Evolutionary conservation across 2,113 vertebrate species (phyloP), one percentile per base, ranked within the genome.

Genomic region (Cavia porcellus): DNA sequence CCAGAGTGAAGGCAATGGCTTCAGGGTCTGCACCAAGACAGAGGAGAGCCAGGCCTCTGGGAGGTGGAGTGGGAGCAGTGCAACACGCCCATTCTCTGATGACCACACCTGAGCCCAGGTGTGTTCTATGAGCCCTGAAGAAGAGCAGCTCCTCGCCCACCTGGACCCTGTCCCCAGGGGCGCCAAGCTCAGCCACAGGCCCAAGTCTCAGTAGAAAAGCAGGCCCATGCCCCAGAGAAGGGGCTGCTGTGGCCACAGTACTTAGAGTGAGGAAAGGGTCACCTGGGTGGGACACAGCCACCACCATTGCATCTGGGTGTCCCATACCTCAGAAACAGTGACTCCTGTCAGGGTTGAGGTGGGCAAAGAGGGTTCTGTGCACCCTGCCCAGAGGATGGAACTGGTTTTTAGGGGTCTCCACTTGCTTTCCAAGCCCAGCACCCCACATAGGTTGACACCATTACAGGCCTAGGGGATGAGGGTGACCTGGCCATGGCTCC

Each of bases 71-170:
- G 24, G 50, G 24, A 50, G 77, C 24, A 38, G 20, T 30, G 20
- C 5, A 42, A 22, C 52, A 28, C 13, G 7, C 5, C 22, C 47
- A 30, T 55, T 42, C 70, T 32, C 3, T 0, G 25, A 35, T 6
- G 35, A 45, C 45, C n/a, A 47, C 66, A 32, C 64, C n/a, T 25
- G 24, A 19, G 50, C 22, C 13, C 45, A 5, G 9, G 3, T n/a
- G 8, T 14, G 70, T 4, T 13, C 9, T 28, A 1, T 15, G 3
- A 1, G 14, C 7, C 19, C 32, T 25, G 2, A n/a, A 28, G 45
- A 80, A 70, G 62, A 84, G 61, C 50, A 55, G 30, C 47, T 52
- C 47, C 50, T 25, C 30, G 20, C 30, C 28, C 30, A 32, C 50
- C 30, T 55, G 47, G 42, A 35, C 77, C 42, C 30, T 17, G 15